Percentiles rank a stretch among this genome's conserved stretches.
Conservation (phyloP, 2,888 invertebrate species). For the Neoascia interrupta region DNA sequence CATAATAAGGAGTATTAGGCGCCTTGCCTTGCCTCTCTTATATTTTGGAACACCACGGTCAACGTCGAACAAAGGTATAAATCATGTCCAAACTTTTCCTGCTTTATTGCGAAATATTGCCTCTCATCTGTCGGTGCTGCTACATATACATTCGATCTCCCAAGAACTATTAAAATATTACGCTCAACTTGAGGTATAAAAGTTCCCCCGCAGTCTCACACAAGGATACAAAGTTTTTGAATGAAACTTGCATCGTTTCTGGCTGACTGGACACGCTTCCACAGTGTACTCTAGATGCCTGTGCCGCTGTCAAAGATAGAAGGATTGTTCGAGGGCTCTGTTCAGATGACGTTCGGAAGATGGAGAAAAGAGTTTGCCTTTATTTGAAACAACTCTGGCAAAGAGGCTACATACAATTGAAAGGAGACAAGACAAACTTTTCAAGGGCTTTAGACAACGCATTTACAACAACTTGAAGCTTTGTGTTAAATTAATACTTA, state of each 20-base stretch:
- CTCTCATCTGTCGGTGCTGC: neutral
- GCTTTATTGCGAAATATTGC: constrained; percentile 4
- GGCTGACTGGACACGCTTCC: constrained; percentile 4
- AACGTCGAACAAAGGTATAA: constrained; percentile 17
- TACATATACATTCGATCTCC: constrained; percentile 38
- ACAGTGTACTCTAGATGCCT: constrained; percentile 9
- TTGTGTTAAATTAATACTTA: constrained; percentile 53
- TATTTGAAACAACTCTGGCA: constrained; percentile 52
- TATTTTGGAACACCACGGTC: constrained; percentile 13
- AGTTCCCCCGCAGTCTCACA: too few species aligned
- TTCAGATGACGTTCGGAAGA: constrained; percentile 7
- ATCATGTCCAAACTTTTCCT: constrained; percentile 16
- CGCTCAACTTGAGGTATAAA: constrained; percentile 48
- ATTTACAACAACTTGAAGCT: constrained; percentile 44
- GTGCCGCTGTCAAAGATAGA: neutral
- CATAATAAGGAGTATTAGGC: constrained; percentile 43
- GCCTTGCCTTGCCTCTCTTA: neutral
- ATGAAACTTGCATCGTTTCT: constrained; percentile 10
- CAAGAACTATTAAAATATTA: constrained; percentile 60
- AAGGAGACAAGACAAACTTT: constrained; percentile 35
- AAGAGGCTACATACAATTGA: constrained; percentile 1
- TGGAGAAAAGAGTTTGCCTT: constrained; percentile 15
- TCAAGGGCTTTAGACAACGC: constrained; percentile 32
- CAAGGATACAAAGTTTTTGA: neutral
- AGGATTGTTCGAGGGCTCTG: neutral